These are phyloP conservation scores for Hyles vespertilio DNA, from an alignment of 1,140 invertebrate species.

Conservation along the genomic window DNA sequence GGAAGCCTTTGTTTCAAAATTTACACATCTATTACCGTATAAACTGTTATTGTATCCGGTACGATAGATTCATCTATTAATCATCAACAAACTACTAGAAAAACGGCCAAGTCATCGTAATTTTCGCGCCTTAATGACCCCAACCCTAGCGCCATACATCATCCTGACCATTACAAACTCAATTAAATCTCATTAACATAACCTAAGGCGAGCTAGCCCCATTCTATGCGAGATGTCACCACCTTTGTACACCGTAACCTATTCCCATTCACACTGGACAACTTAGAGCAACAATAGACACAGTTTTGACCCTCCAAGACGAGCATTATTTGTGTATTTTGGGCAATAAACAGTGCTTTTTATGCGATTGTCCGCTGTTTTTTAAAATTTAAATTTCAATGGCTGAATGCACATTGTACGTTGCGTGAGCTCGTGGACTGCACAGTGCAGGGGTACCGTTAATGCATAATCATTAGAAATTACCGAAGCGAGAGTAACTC, in stretches of 20 bases:
- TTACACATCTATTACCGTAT: not conserved
- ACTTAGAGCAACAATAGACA: constrained; percentile 63
- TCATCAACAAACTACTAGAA: not conserved
- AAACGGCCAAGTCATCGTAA: constrained; percentile 48
- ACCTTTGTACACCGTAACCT: constrained; percentile 67
- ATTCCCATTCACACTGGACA: constrained; percentile 54
- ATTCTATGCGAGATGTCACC: constrained; percentile 66
- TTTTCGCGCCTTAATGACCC: constrained; percentile 46
- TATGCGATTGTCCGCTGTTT: constrained; percentile 64
- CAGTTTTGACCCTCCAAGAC: constrained; percentile 65
- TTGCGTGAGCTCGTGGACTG: constrained; percentile 67
- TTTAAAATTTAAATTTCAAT: constrained; percentile 63
- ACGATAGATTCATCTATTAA: too few relatives aligned
- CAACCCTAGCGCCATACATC: constrained; percentile 44
- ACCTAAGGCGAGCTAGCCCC: constrained; percentile 37
- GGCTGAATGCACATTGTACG: constrained; percentile 70
- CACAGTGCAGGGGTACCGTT: constrained; percentile 61
- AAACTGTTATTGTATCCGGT: too few relatives aligned
- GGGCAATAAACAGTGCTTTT: constrained; percentile 73
- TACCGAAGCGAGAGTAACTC: constrained; percentile 50
- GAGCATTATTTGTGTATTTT: constrained; percentile 72
- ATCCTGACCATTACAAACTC: constrained; percentile 66
- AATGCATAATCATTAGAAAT: constrained; percentile 69
- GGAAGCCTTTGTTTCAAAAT: constrained; percentile 5
- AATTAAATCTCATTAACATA: constrained; percentile 74